Conservation (phyloP, 2,797 vertebrate genomes). For the Rhinatrema bivittatum region DNA sequence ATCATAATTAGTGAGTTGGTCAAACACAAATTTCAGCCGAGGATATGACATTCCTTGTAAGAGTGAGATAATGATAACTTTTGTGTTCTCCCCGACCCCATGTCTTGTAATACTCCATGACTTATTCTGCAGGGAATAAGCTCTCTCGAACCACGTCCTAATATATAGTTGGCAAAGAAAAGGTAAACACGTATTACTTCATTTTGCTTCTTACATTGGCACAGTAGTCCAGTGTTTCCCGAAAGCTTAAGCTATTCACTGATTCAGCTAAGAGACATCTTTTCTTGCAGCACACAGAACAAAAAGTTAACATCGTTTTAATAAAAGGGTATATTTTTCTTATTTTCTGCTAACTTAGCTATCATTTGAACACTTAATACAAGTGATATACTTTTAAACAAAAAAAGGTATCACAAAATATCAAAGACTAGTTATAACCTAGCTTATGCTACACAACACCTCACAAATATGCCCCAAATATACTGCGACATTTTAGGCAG, state of each 20-base stretch:
- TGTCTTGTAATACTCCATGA: slow-evolving; percentile 6
- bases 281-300: slow-evolving; percentile 13
- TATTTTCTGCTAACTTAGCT: too few relatives aligned
- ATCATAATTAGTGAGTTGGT: slow-evolving; percentile 50
- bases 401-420: too few relatives aligned
- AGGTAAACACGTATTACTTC: slow-evolving; percentile 18
- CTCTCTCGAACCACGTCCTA: slow-evolving; percentile 8
- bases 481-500: too few relatives aligned
- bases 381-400: too few relatives aligned
- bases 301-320: slow-evolving; percentile 12
- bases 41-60: slow-evolving; percentile 42
- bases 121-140: slow-evolving; percentile 1
- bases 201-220: slow-evolving; percentile 26
- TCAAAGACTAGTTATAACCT: too few relatives aligned
- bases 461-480: too few relatives aligned
- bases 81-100: slow-evolving; percentile 15
- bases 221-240: too few relatives aligned
- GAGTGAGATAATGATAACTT: slow-evolving; percentile 18
- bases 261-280: slow-evolving; percentile 18
- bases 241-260: slow-evolving; percentile 21
- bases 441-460: too few relatives aligned
- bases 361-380: too few relatives aligned
- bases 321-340: slow-evolving; percentile 6
- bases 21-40: slow-evolving; percentile 55
- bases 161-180: slow-evolving; percentile 15